Conservation (phyloP, 2,888 invertebrate species). For the Tetramorium bicarinatum region DNA sequence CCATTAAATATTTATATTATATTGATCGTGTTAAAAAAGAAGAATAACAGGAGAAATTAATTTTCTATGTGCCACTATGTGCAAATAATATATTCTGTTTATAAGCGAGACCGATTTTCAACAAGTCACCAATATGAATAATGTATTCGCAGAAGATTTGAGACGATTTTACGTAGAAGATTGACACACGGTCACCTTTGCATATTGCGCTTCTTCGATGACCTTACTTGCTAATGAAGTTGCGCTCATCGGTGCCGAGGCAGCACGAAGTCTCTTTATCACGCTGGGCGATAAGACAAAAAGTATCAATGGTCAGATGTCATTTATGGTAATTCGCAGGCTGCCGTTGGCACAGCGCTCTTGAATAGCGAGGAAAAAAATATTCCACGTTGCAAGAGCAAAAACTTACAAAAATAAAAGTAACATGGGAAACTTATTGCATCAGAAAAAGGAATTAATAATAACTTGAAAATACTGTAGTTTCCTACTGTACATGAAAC, state of each 20-base stretch:
- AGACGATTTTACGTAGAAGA: constrained; percentile 43
- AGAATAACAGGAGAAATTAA: neutral
- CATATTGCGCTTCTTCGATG: constrained; percentile 52
- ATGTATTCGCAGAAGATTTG: constrained; percentile 41
- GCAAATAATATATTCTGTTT: constrained; percentile 6
- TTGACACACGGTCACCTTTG: constrained; percentile 47
- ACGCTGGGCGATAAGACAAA: constrained; percentile 48
- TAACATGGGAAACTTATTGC: neutral
- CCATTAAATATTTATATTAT: neutral
- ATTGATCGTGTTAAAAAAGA: neutral
- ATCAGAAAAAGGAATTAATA: neutral
- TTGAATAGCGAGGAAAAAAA: constrained; percentile 25
- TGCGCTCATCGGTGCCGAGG: constrained; percentile 46
- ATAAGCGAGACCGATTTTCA: constrained; percentile 18
- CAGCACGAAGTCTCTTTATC: constrained; percentile 45
- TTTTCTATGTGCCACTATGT: neutral
- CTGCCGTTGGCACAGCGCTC: constrained; percentile 1
- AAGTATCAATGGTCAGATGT: constrained; percentile 62
- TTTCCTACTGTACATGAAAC: neutral
- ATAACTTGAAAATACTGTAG: neutral
- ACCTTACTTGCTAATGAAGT: constrained; percentile 51
- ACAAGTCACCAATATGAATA: constrained; percentile 18
- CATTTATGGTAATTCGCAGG: constrained; percentile 52
- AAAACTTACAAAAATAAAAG: constrained; percentile 18
- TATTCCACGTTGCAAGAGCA: neutral